phyloP scores from a whole-genome alignment of 2,797 vertebrate genomes.

The Craterocephalus amniculus region DNA sequence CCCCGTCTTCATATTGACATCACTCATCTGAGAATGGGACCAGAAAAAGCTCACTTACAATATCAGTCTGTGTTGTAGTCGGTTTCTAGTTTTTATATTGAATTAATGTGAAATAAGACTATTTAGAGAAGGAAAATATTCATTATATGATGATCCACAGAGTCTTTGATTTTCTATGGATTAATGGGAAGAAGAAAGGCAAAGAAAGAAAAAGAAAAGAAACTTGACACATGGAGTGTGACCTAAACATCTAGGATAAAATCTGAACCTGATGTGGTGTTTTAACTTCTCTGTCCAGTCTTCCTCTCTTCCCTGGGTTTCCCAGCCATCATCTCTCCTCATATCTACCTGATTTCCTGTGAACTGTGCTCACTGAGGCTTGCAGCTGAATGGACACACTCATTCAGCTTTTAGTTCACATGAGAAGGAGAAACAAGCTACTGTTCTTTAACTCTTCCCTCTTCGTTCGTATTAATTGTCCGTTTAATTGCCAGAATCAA shows the following conservation, averaged over 20 bases:
- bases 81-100: too few relatives aligned
- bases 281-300: conserved; percentile 14
- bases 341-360: conserved; percentile 18
- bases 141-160: too few relatives aligned
- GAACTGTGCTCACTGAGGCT: conserved; percentile 38
- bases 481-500: conserved; percentile 12
- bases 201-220: conserved; percentile 8
- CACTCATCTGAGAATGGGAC: too few relatives aligned
- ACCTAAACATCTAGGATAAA: conserved; percentile 48
- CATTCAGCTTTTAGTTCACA: conserved; percentile 39
- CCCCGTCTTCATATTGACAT: too few relatives aligned
- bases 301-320: not conserved
- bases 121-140: too few relatives aligned
- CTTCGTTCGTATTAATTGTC: not conserved
- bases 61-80: too few relatives aligned
- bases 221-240: not conserved
- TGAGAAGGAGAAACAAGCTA: conserved; percentile 30
- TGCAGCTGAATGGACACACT: conserved; percentile 41
- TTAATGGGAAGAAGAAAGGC: conserved; percentile 8
- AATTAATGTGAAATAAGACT: too few relatives aligned
- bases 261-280: conserved; percentile 32
- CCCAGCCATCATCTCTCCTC: conserved; percentile 14
- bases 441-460: conserved; percentile 9
- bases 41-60: too few relatives aligned
- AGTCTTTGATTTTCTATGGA: not conserved